A percentile compares a stretch with the other conserved stretches of the same genome.
phyloP scores from a whole-genome alignment of 2,888 invertebrate genomes.

The Bruchidius siliquastri region DNA sequence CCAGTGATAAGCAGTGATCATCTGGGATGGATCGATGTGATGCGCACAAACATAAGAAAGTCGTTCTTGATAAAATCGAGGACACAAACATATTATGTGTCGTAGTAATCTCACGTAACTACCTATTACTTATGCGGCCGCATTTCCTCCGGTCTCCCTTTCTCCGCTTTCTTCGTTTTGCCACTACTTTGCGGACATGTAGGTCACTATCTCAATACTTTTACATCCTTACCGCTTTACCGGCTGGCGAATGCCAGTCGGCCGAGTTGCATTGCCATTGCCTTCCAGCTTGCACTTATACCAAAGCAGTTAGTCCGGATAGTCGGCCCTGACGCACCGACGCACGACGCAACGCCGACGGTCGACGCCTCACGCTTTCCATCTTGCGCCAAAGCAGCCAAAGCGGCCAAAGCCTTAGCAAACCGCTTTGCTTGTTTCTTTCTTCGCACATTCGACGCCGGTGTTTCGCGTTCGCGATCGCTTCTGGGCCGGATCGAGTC shows the following conservation, averaged over 20 bases:
- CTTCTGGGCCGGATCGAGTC: not conserved
- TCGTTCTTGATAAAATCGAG: slow-evolving; percentile 33
- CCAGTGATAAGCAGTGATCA: not conserved
- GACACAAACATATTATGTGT: slow-evolving; percentile 45
- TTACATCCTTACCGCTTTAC: slow-evolving; percentile 40
- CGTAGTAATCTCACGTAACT: slow-evolving; percentile 49
- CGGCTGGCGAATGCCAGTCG: slow-evolving; percentile 21
- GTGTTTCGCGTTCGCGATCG: not conserved
- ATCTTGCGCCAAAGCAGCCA: not conserved
- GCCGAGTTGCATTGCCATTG: not conserved
- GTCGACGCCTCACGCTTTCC: not conserved
- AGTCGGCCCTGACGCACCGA: not conserved
- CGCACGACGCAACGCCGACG: not conserved
- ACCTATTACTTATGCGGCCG: slow-evolving; percentile 45
- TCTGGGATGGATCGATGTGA: slow-evolving; percentile 26
- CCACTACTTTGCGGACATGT: slow-evolving; percentile 47
- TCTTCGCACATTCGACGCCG: slow-evolving; percentile 8
- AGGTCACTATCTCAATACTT: slow-evolving; percentile 49
- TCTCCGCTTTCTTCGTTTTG: slow-evolving; percentile 48
- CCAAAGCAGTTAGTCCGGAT: slow-evolving; percentile 21
- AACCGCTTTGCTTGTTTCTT: not conserved
- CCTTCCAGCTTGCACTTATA: slow-evolving; percentile 37
- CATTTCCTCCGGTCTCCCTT: slow-evolving; percentile 48
- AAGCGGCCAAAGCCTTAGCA: not conserved
- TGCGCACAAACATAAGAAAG: slow-evolving; percentile 27